These are phyloP conservation scores for Holothuria glaberrima DNA, from an alignment of 35 echinoderm and acorn worm species.

Conservation along the genomic window DNA sequence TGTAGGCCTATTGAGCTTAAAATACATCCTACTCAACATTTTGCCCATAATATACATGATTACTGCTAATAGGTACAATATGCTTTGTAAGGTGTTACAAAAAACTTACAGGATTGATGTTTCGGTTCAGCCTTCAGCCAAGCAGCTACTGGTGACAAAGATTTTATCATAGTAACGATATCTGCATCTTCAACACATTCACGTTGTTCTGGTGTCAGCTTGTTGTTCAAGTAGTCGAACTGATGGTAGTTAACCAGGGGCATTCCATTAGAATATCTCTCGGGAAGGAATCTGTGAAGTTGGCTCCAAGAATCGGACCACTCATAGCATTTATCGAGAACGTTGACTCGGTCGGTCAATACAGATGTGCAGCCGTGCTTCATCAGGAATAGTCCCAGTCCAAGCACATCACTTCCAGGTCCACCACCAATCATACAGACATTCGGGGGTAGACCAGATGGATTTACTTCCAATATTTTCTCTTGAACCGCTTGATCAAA, in stretches of 20 bases:
- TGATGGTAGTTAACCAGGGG: too few species aligned
- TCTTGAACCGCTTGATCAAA: not conserved
- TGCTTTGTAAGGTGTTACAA: not conserved
- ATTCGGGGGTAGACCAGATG: not conserved
- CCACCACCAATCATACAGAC: conserved; percentile 29
- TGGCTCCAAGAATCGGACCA: not conserved
- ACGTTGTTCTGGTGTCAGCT: not conserved
- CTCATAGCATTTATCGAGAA: conserved; percentile 25
- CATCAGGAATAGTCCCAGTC: not conserved
- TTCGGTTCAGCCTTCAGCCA: not conserved
- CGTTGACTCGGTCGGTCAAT: not conserved
- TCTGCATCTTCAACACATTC: not conserved
- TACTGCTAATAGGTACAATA: too few species aligned
- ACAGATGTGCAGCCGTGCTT: not conserved
- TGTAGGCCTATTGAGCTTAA: too few species aligned
- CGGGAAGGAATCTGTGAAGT: not conserved
- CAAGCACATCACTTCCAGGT: conserved; percentile 26
- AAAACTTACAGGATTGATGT: not conserved
- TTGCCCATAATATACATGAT: not conserved
- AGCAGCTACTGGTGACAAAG: conserved; percentile 23
- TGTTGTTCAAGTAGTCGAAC: conserved; percentile 2
- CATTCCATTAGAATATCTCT: not conserved
- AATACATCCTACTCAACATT: not conserved
- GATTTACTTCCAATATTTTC: not conserved
- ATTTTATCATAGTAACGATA: conserved; percentile 28